Evolutionary conservation across 2,113 vertebrate species (phyloP), one percentile per base, ranked within the genome.

Genomic region (Alligator sinensis): DNA sequence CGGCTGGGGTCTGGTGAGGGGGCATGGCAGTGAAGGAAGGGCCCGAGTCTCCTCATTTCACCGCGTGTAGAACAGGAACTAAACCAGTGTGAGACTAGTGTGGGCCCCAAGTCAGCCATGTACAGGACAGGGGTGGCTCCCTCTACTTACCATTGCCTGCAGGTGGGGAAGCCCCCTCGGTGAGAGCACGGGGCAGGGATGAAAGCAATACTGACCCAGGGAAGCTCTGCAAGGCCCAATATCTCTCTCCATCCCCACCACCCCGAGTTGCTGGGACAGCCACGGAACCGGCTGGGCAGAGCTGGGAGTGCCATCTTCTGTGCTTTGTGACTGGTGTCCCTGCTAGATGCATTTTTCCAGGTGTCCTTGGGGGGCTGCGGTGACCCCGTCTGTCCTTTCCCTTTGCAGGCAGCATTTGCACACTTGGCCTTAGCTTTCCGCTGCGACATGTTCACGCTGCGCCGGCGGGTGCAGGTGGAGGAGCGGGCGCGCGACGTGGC

Each of bases 401-500:
- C 75, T 77, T 11, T 0, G 0, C 96, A 99, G 99, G 83, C 85
- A 17, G 98, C 98, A 59, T 99, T 99, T 84, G 95, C 97, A 82
- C 98, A 98, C 96, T 98, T 99, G 0, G 88, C 98, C 34, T 91
- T 99, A 97, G 98, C 98, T 13, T 98, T 98, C 91, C 96, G 98
- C 91, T 98, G 98, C 0, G 99, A 99, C 28, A 83, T 97, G 91
- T 98, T 98, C 98, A 99, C 99, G 5, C 96, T 99, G 96, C 98
- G 92, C 89, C 98, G 98, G 58, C 96, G 99, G 77, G 96, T 99
- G 88, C 98, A 98, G 96, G 98, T 98, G 4, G 98, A 99, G 96
- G 98, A 98, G 87, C 98, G 98, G 2, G 98, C 98, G 2, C 96
- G 98, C 59, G 97, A 99, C 5, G 96, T 98, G 17, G 98, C 98